Evolutionary conservation across 2,797 vertebrate genomes (phyloP), one percentile per base, ranked within the genome.

Genomic region (Amblyraja radiata): DNA sequence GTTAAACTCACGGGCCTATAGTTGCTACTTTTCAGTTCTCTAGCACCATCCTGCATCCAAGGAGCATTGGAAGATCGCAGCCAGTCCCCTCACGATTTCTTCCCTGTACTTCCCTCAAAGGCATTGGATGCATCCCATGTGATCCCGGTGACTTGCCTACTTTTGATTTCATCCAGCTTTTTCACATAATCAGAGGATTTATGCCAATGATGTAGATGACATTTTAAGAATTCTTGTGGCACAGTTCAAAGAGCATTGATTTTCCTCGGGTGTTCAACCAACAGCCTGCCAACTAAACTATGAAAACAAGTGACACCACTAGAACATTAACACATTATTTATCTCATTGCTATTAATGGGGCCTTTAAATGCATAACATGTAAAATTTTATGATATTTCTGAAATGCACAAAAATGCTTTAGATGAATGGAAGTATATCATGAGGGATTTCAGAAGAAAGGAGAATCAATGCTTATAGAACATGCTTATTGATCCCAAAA

Each of bases 401-500:
- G 84, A 65, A 61, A 46, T 1, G 18, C 11, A 32, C 11, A 23
- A n/a, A 28, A n/a, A 86, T 21, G 2, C 54, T 61, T n/a, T 18
- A 1, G 65, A 21, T 68, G 84, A 88, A 88, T 63, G 58, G 11
- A 63, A 86, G 58, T 63, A 63, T 86, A 28, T 28, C 28, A 86
- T n/a, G 58, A 63, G 54, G 61, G 28, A 86, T 86, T 88, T 88
- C n/a, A n/a, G 25, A 63, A 83, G 46, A 65, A n/a, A 61, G n/a
- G 84, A 21, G 14, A 32, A 88, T 74, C 21, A 32, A 0, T 23
- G 36, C 36, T 88, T 54, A 74, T 6, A 65, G 36, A 74, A 91
- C 6, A 28, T 68, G 32, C 36, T 90, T 90, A 73, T 91, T 74
- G 74, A 54, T 91, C 93, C 94, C 46, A 93, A 71, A 95, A 99